Percentiles rank a stretch among this genome's conserved stretches.
These are phyloP conservation scores for Cercopithecus mona DNA, from an alignment of 2,113 vertebrate species.

Conservation along the genomic window DNA sequence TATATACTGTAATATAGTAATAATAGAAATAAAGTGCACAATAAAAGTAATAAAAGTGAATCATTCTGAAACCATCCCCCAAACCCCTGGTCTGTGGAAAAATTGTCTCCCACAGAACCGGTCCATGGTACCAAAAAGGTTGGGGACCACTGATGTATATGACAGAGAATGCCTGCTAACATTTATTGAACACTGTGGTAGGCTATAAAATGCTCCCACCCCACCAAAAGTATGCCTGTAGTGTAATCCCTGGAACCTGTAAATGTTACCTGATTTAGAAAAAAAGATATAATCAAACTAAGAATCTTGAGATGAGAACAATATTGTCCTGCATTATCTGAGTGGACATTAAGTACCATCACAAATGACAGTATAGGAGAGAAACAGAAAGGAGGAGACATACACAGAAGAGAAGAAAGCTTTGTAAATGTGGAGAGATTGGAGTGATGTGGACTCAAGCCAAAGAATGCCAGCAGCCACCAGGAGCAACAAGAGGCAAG, in stretches of 20 bases:
- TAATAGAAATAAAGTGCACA: too few species aligned
- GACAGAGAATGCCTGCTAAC: neutral
- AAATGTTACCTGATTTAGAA: neutral
- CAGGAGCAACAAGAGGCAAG: neutral
- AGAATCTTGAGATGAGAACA: neutral
- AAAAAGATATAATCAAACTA: neutral
- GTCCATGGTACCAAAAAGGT: too few species aligned
- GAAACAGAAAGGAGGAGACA: neutral
- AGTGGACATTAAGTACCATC: fast-evolving
- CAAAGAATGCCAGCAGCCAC: neutral
- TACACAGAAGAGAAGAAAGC: neutral
- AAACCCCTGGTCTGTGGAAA: too few species aligned
- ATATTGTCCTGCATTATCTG: neutral
- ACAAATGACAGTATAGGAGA: neutral
- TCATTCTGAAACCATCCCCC: too few species aligned
- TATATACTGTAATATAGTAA: too few species aligned
- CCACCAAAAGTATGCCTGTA: neutral
- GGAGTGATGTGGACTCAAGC: neutral
- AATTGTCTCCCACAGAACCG: too few species aligned
- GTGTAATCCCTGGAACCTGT: neutral
- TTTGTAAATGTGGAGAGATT: neutral
- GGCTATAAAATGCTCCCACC: neutral
- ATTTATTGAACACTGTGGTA: neutral
- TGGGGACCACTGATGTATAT: neutral
- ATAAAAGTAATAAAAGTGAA: too few species aligned